phyloP scores from a whole-genome alignment of 2,113 vertebrate genomes.

The Poecile atricapillus region DNA sequence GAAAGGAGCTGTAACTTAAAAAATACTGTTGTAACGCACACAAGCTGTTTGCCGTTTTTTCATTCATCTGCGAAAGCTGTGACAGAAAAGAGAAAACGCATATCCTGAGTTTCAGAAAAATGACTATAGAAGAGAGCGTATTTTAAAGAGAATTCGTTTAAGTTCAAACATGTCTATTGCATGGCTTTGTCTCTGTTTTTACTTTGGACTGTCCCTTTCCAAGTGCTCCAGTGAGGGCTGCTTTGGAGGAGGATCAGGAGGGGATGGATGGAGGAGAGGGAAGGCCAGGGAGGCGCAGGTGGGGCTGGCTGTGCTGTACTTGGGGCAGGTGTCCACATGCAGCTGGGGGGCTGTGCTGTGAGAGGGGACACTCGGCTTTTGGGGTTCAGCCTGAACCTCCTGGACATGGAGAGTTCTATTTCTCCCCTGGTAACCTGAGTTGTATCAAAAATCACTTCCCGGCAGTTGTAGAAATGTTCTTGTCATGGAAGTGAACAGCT shows the following conservation, averaged over 20 bases:
- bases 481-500: neutral
- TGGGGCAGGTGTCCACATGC: fast-evolving
- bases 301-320: neutral
- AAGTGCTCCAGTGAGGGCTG: neutral
- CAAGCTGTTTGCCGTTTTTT: neutral
- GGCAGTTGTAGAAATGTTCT: neutral
- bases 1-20: neutral
- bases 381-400: neutral
- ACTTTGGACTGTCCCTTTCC: neutral
- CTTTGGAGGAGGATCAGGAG: neutral
- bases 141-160: neutral
- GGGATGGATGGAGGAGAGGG: neutral
- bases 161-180: fast-evolving
- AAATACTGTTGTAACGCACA: fast-evolving
- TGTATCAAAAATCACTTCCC: fast-evolving
- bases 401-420: neutral
- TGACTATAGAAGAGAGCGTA: fast-evolving
- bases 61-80: neutral
- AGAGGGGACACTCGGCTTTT: neutral
- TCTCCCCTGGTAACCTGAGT: neutral
- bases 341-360: neutral
- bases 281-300: neutral
- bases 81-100: neutral
- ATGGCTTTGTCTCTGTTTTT: neutral
- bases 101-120: neutral